Percentiles rank a stretch among this genome's conserved stretches.
Conservation (phyloP, 1,140 invertebrate genomes). For the Calycopis cecrops region DNA sequence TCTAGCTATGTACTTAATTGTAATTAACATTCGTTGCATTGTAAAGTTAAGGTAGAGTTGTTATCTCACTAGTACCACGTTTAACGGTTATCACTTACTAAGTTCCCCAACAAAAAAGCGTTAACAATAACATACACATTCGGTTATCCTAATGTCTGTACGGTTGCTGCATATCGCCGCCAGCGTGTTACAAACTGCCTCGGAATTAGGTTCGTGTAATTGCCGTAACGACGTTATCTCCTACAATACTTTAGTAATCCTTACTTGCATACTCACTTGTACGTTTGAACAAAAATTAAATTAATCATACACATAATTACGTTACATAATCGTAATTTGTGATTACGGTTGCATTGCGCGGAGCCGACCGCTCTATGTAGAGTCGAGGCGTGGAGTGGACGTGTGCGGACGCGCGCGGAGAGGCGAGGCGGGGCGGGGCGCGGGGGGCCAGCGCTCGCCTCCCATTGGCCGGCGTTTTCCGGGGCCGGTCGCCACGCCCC, state of each 20-base stretch:
- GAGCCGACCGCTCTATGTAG: too few relatives aligned
- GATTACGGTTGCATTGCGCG: not conserved
- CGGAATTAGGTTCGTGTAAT: too few relatives aligned
- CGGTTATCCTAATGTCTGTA: too few relatives aligned
- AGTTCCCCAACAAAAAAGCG: too few relatives aligned
- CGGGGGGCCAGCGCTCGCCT: slow-evolving; percentile 24
- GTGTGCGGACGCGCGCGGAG: slow-evolving; percentile 18
- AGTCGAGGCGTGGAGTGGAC: slow-evolving; percentile 11
- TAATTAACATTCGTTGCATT: too few relatives aligned
- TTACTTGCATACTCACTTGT: slow-evolving; percentile 3
- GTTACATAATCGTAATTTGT: slow-evolving; percentile 10
- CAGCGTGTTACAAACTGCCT: too few relatives aligned
- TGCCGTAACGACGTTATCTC: not conserved
- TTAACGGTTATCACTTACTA: too few relatives aligned
- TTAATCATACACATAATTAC: not conserved
- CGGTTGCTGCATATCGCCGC: too few relatives aligned
- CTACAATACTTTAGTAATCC: not conserved
- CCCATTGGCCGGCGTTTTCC: slow-evolving; percentile 33
- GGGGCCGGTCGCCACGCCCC: slow-evolving; percentile 49
- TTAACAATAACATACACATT: too few relatives aligned
- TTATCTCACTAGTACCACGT: too few relatives aligned
- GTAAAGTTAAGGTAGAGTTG: too few relatives aligned
- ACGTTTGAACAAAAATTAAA: not conserved
- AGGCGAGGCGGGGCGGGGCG: slow-evolving; percentile 29
- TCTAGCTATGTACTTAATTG: too few relatives aligned